Conservation (phyloP, 35 echinoderm and acorn worm species). For the Amphiura filiformis region DNA sequence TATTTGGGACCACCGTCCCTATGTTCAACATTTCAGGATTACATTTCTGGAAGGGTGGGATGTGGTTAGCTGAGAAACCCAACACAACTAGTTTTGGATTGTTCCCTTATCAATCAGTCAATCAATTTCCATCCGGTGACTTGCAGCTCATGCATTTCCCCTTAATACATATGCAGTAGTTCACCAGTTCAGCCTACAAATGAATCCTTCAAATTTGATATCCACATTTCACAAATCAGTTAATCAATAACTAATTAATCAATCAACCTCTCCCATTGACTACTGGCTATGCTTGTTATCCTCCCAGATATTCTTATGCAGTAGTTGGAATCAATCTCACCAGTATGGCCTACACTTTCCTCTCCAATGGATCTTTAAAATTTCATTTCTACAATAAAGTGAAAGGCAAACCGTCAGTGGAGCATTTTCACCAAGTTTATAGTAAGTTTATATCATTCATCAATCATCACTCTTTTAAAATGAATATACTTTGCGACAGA, state of each 20-base stretch:
- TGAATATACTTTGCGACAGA: no score
- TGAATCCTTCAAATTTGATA: not conserved
- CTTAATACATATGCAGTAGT: not conserved
- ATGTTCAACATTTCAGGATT: no score
- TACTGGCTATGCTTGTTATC: not conserved
- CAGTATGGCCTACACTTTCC: slow-evolving; percentile 60
- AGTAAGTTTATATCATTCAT: slow-evolving; percentile 86
- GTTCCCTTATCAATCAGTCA: no score
- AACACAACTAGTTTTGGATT: no score
- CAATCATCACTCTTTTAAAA: no score
- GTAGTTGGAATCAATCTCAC: slow-evolving; percentile 94
- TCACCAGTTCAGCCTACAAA: no score
- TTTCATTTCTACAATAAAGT: slow-evolving; percentile 77
- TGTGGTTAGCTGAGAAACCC: no score
- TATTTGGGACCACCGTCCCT: no score
- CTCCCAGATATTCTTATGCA: slow-evolving; percentile 84
- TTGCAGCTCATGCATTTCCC: not conserved
- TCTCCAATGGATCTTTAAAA: slow-evolving; percentile 51
- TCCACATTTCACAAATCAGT: not conserved
- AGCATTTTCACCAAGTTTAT: slow-evolving; percentile 81
- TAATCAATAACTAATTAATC: not conserved
- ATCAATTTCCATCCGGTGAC: no score
- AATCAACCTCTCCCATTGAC: not conserved
- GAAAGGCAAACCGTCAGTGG: slow-evolving; percentile 39
- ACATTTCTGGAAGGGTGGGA: no score